phyloP scores from a whole-genome alignment of 2,797 vertebrate genomes.

The Erpetoichthys calabaricus region DNA sequence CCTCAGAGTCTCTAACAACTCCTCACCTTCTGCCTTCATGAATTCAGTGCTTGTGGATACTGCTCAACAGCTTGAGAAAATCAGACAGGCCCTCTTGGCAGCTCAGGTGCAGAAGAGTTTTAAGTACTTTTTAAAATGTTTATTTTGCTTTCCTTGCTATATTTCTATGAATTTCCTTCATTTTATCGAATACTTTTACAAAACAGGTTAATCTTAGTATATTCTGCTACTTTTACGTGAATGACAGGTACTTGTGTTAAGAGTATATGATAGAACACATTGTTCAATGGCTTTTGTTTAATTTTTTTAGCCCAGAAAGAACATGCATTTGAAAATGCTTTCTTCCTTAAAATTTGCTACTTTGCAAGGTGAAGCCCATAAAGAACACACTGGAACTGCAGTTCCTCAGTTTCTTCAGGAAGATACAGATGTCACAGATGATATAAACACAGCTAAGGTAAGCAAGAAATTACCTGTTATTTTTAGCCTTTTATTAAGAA shows the following conservation, averaged over 20 bases:
- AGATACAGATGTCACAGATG: conserved; percentile 32
- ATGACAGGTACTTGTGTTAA: neutral
- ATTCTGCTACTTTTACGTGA: neutral
- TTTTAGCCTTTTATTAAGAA: conserved; percentile 31
- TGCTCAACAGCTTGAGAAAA: conserved; percentile 56
- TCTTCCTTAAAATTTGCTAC: conserved; percentile 55
- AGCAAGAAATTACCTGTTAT: conserved; percentile 19
- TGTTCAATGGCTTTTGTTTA: neutral
- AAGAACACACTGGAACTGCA: conserved; percentile 22
- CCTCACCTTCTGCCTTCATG: conserved; percentile 51
- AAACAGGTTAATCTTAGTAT: no score
- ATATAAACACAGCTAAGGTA: conserved; percentile 41
- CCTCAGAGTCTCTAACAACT: conserved; percentile 45
- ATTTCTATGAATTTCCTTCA: conserved; percentile 2
- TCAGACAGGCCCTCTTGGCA: conserved; percentile 31
- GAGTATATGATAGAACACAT: neutral
- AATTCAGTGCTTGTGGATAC: conserved; percentile 60
- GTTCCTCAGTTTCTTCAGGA: conserved; percentile 66
- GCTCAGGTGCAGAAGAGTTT: conserved; percentile 44
- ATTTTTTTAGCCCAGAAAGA: conserved; percentile 42
- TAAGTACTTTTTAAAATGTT: neutral
- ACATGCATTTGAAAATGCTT: conserved; percentile 45
- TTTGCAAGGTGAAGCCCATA: conserved; percentile 37
- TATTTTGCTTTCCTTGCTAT: neutral
- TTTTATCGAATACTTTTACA: no score